Evolutionary conservation across 2,797 vertebrate species (phyloP).

Genomic region (Nyctibius grandis): DNA sequence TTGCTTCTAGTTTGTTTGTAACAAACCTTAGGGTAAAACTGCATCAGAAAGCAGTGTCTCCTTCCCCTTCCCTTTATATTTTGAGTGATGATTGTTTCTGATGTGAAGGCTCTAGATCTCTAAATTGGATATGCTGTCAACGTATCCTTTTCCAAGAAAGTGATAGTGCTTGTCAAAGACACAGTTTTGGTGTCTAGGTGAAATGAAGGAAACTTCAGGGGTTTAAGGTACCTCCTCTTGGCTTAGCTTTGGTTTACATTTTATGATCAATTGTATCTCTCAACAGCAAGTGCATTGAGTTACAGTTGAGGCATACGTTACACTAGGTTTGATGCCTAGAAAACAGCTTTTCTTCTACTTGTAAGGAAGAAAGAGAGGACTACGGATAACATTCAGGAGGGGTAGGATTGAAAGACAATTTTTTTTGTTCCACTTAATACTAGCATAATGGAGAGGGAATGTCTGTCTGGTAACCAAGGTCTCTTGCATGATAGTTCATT

Average conservation of each 20-base stretch:
- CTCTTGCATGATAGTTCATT: constrained; percentile 20
- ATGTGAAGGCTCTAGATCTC: neutral
- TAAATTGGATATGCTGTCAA: neutral
- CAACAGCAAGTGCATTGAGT: neutral
- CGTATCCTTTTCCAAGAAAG: neutral
- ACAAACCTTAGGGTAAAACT: neutral
- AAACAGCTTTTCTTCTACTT: neutral
- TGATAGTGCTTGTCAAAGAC: neutral
- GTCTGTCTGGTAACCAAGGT: neutral
- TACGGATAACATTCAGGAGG: neutral
- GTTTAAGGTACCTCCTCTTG: neutral
- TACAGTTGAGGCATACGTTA: neutral
- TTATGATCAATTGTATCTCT: neutral
- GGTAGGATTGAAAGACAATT: neutral
- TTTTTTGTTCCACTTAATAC: neutral
- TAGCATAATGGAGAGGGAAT: neutral
- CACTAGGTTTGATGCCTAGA: neutral
- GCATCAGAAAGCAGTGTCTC: neutral
- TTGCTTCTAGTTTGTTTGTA: neutral
- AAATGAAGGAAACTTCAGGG: neutral
- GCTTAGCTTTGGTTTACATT: neutral
- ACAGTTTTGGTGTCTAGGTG: neutral
- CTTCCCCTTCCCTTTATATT: neutral
- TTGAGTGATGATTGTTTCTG: neutral
- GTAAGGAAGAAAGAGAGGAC: neutral